Conservation (phyloP, 2,797 vertebrate species). For the Knipowitschia caucasica region DNA sequence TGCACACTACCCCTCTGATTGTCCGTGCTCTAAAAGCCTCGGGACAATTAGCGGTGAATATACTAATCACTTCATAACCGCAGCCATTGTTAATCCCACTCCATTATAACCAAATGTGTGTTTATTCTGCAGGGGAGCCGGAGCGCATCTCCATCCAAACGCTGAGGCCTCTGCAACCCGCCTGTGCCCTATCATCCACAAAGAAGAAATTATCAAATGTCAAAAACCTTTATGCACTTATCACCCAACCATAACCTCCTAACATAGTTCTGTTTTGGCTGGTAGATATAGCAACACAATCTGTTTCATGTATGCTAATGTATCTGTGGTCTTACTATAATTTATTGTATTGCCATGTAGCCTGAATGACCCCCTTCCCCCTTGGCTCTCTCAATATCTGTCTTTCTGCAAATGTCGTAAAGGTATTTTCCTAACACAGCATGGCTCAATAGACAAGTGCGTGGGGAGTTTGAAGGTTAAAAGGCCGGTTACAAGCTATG, state of each 20-base stretch:
- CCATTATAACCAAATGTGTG: background rate
- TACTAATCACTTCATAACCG: slow-evolving; percentile 4
- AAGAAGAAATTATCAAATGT: slow-evolving; percentile 45
- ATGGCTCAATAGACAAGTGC: slow-evolving; percentile 33
- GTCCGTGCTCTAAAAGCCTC: background rate
- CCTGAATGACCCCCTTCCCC: slow-evolving; percentile 43
- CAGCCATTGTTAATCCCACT: background rate
- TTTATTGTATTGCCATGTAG: slow-evolving; percentile 45
- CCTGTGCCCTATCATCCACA: slow-evolving; percentile 54
- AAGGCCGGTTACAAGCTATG: slow-evolving; percentile 46
- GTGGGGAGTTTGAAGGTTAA: slow-evolving; percentile 32
- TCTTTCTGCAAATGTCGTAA: slow-evolving; percentile 45
- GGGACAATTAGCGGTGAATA: background rate
- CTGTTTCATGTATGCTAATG: slow-evolving; percentile 69
- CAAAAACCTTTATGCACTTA: slow-evolving; percentile 33
- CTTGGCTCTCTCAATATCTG: slow-evolving; percentile 29
- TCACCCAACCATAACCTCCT: slow-evolving; percentile 68
- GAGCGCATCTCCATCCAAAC: slow-evolving; percentile 89
- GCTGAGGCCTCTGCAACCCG: slow-evolving; percentile 77
- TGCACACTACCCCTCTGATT: background rate
- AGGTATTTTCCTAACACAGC: slow-evolving; percentile 38
- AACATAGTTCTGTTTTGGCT: slow-evolving; percentile 53
- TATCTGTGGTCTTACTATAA: slow-evolving; percentile 42
- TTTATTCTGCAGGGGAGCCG: slow-evolving; percentile 82
- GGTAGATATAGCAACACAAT: slow-evolving; percentile 78